A percentile compares a stretch with the other conserved stretches of the same genome.
These are phyloP conservation scores for Melitaea cinxia DNA, from an alignment of 1,140 invertebrate genomes.

Conservation along the genomic window DNA sequence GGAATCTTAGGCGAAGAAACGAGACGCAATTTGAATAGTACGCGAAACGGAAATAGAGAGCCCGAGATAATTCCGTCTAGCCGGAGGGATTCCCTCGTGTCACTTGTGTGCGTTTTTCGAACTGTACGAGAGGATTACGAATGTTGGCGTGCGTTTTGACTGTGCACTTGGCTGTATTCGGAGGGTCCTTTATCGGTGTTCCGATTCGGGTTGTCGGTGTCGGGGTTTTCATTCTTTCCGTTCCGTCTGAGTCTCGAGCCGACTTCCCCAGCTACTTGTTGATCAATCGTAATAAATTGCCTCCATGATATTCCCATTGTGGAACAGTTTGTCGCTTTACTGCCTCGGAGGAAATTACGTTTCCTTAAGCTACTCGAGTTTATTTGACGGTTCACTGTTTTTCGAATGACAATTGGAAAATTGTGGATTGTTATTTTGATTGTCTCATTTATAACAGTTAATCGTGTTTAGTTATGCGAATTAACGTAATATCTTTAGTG, in stretches of 20 bases:
- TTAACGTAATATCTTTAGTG: not conserved
- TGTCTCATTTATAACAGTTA: not conserved
- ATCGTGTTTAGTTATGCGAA: not conserved
- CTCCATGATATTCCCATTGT: constrained; percentile 80
- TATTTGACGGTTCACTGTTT: constrained; percentile 67
- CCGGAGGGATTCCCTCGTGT: constrained; percentile 79
- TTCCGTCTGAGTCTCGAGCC: constrained; percentile 52
- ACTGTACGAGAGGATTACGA: constrained; percentile 65
- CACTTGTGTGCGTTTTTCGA: constrained; percentile 79
- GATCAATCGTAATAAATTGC: constrained; percentile 81
- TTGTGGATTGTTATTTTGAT: not conserved
- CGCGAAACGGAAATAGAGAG: constrained; percentile 80
- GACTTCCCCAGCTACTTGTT: constrained; percentile 78
- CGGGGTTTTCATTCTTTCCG: constrained; percentile 65
- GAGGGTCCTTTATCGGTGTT: constrained; percentile 48
- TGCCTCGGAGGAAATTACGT: constrained; percentile 77
- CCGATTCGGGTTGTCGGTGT: constrained; percentile 44
- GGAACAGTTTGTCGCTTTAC: constrained; percentile 78
- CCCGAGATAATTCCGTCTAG: constrained; percentile 79
- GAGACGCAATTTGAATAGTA: constrained; percentile 76
- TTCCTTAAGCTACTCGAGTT: constrained; percentile 71
- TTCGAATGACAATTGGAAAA: constrained; percentile 41
- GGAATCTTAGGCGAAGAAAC: constrained; percentile 42
- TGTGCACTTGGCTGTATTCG: constrained; percentile 43
- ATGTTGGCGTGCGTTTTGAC: constrained; percentile 65